Percentiles rank a stretch among this genome's conserved stretches.
Evolutionary conservation across 2,113 vertebrate genomes (phyloP).

Genomic region (Danionella cerebrum): DNA sequence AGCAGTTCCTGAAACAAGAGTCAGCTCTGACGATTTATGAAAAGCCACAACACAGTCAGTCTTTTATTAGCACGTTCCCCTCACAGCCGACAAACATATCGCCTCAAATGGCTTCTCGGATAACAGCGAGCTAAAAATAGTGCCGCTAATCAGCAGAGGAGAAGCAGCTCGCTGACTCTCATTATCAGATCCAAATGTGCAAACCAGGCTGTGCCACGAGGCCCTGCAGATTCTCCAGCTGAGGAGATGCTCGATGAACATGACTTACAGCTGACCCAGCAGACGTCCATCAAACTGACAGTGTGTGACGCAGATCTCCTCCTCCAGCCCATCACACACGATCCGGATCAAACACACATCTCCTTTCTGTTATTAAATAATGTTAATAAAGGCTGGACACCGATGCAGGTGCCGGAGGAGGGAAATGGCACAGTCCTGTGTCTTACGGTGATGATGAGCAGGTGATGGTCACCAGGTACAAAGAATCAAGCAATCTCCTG

Average conservation of each 20-base stretch:
- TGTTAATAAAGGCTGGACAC: too few relatives aligned
- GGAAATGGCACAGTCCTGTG: too few relatives aligned
- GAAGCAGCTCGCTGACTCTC: background rate
- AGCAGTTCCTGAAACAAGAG: too few relatives aligned
- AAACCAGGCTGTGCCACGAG: background rate
- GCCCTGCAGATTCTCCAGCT: background rate
- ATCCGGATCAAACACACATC: too few relatives aligned
- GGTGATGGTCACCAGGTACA: too few relatives aligned
- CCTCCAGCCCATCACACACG: slow-evolving; percentile 48
- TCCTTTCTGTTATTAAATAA: too few relatives aligned
- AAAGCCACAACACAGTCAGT: background rate
- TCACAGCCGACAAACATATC: background rate
- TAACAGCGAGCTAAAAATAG: background rate
- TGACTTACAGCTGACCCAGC: slow-evolving; percentile 31
- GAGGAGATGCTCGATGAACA: slow-evolving; percentile 23
- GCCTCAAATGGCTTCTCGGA: background rate
- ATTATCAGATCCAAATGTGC: background rate
- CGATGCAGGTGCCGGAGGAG: too few relatives aligned
- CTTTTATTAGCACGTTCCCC: background rate
- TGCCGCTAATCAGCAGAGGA: background rate
- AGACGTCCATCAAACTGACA: slow-evolving; percentile 30
- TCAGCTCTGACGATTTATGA: too few relatives aligned
- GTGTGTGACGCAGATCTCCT: slow-evolving; percentile 24
- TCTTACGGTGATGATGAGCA: too few relatives aligned
- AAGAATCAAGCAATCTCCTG: too few relatives aligned